Evolutionary conservation across 2,113 vertebrate species (phyloP).

Genomic region (Leptobrachium ailaonicum): DNA sequence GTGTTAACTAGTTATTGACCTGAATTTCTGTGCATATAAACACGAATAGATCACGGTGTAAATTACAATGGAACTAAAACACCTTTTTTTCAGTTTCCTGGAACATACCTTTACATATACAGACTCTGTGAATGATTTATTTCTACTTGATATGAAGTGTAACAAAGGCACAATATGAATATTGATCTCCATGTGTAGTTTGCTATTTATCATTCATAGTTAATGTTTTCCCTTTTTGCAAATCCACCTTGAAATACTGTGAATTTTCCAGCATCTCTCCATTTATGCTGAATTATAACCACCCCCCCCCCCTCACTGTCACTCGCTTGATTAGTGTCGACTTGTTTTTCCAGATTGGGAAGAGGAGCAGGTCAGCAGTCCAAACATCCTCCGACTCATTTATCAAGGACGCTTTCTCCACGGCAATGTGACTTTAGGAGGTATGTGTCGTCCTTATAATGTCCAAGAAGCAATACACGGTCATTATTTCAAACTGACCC

Average conservation of each 20-base stretch:
- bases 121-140: no score
- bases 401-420: conserved; percentile 98
- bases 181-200: not conserved
- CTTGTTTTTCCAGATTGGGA: conserved; percentile 85
- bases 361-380: conserved; percentile 96
- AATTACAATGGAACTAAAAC: no score
- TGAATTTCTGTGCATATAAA: no score
- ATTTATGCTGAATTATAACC: not conserved
- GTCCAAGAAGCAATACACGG: no score
- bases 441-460: conserved; percentile 62
- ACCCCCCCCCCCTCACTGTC: not conserved
- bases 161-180: no score
- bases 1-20: no score
- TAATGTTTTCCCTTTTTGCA: not conserved
- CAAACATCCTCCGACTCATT: conserved; percentile 94
- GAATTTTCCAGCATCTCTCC: not conserved
- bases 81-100: no score
- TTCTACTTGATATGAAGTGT: no score
- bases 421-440: conserved; percentile 97
- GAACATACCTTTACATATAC: no score
- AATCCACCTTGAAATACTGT: not conserved
- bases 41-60: no score
- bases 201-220: not conserved
- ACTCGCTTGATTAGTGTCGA: conserved; percentile 45
- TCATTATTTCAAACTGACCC: no score